A percentile compares a stretch with the other conserved stretches of the same genome.
Conservation (phyloP, 2,888 invertebrate species). For the Andrena fulva region DNA sequence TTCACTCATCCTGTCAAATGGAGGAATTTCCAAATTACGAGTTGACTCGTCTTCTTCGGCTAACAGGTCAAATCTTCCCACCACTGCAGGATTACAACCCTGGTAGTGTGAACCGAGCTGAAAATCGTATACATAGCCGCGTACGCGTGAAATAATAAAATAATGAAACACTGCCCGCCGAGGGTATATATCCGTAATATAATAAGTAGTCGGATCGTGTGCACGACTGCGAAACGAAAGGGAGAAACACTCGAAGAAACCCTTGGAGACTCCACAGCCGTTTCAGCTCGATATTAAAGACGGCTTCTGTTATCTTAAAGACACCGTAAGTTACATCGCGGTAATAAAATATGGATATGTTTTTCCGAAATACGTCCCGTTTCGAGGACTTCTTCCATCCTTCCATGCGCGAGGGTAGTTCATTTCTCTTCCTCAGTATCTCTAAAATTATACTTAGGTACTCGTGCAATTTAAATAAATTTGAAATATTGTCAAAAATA, state of each 20-base stretch:
- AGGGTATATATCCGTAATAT: conserved; percentile 52
- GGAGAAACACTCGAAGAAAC: conserved; percentile 1
- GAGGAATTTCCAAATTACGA: too few species aligned
- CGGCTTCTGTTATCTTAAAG: conserved; percentile 42
- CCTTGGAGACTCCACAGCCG: conserved; percentile 4
- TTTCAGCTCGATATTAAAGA: conserved; percentile 46
- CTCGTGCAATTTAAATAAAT: conserved; percentile 25
- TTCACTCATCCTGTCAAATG: too few species aligned
- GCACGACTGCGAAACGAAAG: conserved; percentile 15
- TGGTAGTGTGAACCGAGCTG: conserved; percentile 20
- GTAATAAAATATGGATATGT: conserved; percentile 6
- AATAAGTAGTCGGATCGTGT: conserved; percentile 59
- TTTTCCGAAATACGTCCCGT: conserved; percentile 19
- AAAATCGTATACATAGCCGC: conserved; percentile 1
- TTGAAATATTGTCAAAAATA: too few species aligned
- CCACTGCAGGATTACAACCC: neutral
- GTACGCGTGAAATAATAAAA: conserved; percentile 50
- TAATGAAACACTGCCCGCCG: conserved; percentile 33
- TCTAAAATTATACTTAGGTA: neutral
- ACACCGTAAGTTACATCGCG: conserved; percentile 16
- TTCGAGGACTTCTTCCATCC: neutral
- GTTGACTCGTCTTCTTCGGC: too few species aligned
- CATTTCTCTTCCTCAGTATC: conserved; percentile 10
- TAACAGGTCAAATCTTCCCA: neutral
- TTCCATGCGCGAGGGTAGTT: neutral